Evolutionary conservation across 2,888 invertebrate species (phyloP).

Genomic region (Malachius bipustulatus): DNA sequence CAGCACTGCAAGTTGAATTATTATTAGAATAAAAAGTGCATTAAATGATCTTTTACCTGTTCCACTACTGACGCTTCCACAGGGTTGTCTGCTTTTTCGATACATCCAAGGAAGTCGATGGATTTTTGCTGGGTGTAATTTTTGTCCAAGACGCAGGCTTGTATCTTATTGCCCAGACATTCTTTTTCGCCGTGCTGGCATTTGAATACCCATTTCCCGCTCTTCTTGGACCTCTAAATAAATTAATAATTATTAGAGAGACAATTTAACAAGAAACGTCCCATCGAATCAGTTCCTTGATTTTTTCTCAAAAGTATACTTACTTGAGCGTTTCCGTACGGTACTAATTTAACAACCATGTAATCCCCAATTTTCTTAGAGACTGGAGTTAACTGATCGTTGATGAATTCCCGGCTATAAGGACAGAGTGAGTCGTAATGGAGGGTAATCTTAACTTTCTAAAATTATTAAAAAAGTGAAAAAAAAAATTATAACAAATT

Average conservation of each 20-base stretch:
- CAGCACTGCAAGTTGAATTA: slow-evolving; percentile 39
- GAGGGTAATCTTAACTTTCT: not conserved
- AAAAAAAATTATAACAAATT: too few species aligned
- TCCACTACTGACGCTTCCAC: too few species aligned
- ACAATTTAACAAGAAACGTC: too few species aligned
- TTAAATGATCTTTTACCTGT: too few species aligned
- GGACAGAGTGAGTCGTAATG: slow-evolving; percentile 1
- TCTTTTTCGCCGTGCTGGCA: slow-evolving; percentile 41
- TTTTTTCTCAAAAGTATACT: too few species aligned
- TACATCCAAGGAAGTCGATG: too few species aligned
- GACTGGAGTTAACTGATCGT: not conserved
- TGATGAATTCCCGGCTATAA: not conserved
- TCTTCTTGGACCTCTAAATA: slow-evolving; percentile 7
- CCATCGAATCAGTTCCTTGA: too few species aligned
- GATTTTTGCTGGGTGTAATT: too few species aligned
- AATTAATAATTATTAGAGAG: too few species aligned
- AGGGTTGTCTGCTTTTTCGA: too few species aligned
- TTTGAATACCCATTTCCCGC: slow-evolving; percentile 27
- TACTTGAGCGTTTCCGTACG: slow-evolving; percentile 1
- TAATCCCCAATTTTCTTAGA: not conserved
- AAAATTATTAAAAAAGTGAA: too few species aligned
- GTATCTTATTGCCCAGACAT: slow-evolving; percentile 39
- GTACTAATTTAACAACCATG: not conserved
- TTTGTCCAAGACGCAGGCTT: slow-evolving; percentile 38
- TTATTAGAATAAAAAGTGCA: too few species aligned